Evolutionary conservation across 1,140 invertebrate species (phyloP).

Genomic region (Arctopsyche grandis): DNA sequence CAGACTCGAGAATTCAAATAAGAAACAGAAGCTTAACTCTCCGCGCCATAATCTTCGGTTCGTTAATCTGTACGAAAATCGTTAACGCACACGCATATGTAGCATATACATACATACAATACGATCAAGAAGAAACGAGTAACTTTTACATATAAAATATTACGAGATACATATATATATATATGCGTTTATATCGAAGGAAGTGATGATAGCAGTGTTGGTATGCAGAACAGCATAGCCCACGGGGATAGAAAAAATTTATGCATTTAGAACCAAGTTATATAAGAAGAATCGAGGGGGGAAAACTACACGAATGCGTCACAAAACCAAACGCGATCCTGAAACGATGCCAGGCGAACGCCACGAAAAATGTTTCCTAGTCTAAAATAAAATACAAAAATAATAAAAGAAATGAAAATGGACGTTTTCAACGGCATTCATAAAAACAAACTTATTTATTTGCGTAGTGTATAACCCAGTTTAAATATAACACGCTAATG

Average conservation of each 20-base stretch:
- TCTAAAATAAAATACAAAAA: constrained; percentile 47
- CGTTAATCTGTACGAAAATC: constrained; percentile 10
- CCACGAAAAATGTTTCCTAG: constrained; percentile 45
- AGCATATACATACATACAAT: not conserved
- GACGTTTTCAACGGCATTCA: constrained; percentile 49
- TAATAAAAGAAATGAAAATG: constrained; percentile 48
- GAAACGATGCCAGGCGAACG: constrained; percentile 45
- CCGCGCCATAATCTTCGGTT: constrained; percentile 18
- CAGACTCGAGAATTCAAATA: constrained; percentile 44
- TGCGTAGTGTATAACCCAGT: constrained; percentile 48
- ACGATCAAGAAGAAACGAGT: too few relatives aligned
- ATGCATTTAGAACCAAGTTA: constrained; percentile 11
- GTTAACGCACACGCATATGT: not conserved
- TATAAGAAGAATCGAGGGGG: constrained; percentile 12
- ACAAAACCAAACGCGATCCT: constrained; percentile 47
- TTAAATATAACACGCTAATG: constrained; percentile 11
- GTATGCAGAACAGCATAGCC: not conserved
- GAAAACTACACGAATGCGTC: constrained; percentile 39
- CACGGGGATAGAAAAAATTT: constrained; percentile 29
- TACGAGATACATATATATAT: not conserved
- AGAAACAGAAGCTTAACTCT: constrained; percentile 33
- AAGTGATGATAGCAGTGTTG: not conserved
- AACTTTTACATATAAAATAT: too few relatives aligned
- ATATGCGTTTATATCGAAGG: not conserved
- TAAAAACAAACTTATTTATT: constrained; percentile 49